A percentile compares a stretch with the other conserved stretches of the same genome.
These are phyloP conservation scores for Podargus strigoides DNA, from an alignment of 2,797 vertebrate species.

Conservation along the genomic window DNA sequence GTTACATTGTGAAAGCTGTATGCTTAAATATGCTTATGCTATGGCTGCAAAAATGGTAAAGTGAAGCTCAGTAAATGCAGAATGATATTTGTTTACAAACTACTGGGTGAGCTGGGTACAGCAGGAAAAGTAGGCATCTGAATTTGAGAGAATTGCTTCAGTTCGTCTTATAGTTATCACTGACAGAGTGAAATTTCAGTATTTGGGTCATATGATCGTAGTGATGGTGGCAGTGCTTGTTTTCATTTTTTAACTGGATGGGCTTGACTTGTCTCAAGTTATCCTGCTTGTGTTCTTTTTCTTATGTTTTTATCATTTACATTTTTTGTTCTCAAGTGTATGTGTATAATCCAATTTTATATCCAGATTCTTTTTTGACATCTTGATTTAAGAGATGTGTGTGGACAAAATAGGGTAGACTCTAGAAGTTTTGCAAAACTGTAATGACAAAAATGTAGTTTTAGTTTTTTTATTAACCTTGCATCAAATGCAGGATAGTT, in stretches of 20 bases:
- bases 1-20: not conserved
- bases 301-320: not conserved
- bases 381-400: not conserved
- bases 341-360: not conserved
- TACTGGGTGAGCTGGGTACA: not conserved
- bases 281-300: not conserved
- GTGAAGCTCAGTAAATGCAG: not conserved
- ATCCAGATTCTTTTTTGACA: not conserved
- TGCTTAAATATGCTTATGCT: not conserved
- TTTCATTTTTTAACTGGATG: not conserved
- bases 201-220: not conserved
- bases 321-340: not conserved
- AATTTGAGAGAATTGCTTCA: not conserved
- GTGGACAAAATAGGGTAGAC: not conserved
- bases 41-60: not conserved
- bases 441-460: not conserved
- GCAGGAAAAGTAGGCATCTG: not conserved
- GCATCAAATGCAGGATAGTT: not conserved
- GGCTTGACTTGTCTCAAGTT: not conserved
- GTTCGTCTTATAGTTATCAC: not conserved
- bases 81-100: not conserved
- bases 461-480: not conserved
- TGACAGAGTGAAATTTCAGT: not conserved
- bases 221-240: not conserved
- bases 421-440: not conserved